Conservation (phyloP, 2,797 vertebrate genomes). For the Xenopus petersii region DNA sequence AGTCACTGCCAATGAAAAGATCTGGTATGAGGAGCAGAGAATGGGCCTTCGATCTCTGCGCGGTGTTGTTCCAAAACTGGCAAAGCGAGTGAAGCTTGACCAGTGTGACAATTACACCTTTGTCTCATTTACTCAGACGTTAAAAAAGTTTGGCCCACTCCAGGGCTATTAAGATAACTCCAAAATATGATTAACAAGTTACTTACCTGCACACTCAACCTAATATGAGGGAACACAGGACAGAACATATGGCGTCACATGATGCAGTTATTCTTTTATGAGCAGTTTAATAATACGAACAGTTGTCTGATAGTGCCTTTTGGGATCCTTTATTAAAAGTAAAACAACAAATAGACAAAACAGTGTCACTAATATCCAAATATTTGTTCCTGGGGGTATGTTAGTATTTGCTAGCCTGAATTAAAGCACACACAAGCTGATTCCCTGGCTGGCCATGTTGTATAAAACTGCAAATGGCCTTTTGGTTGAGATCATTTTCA, state of each 20-base stretch:
- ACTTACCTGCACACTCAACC: conserved; percentile 9
- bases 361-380: too few relatives aligned
- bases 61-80: conserved; percentile 53
- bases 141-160: conserved; percentile 51
- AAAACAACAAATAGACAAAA: neutral
- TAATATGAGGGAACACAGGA: neutral
- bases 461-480: too few relatives aligned
- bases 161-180: conserved; percentile 47
- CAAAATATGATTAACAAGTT: neutral
- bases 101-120: conserved; percentile 61
- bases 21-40: conserved; percentile 58
- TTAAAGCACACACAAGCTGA: too few relatives aligned
- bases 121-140: conserved; percentile 60
- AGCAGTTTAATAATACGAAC: neutral
- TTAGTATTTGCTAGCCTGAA: too few relatives aligned
- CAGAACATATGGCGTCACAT: neutral
- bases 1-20: conserved; percentile 25
- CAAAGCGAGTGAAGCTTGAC: conserved; percentile 58
- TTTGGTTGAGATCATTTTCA: too few relatives aligned
- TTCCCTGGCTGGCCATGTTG: too few relatives aligned
- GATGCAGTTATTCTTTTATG: neutral
- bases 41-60: conserved; percentile 56
- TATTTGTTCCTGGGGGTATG: too few relatives aligned
- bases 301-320: conserved; percentile 30
- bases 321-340: neutral